Evolutionary conservation across 1,140 invertebrate genomes (phyloP).

Genomic region (Mizuhopecten yessoensis): DNA sequence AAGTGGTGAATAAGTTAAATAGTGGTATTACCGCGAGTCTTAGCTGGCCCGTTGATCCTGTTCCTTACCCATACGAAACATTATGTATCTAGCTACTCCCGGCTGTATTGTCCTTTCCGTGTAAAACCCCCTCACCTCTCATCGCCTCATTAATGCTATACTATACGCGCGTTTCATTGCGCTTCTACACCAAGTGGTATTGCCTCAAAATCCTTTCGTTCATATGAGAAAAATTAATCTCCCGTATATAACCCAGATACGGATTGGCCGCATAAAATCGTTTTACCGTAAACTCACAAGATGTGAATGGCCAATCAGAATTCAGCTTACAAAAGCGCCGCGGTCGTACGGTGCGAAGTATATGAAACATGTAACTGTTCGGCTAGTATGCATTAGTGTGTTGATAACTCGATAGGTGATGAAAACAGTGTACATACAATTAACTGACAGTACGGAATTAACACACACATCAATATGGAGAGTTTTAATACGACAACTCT

Average conservation of each 20-base stretch:
- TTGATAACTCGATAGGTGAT: neutral
- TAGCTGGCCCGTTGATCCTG: neutral
- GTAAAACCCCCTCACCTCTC: constrained; percentile 1
- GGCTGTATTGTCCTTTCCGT: neutral
- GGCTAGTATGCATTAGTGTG: neutral
- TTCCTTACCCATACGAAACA: too few species aligned
- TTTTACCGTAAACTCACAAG: constrained; percentile 26
- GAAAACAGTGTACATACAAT: neutral
- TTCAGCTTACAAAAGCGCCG: neutral
- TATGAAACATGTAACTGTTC: too few species aligned
- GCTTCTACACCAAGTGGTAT: too few species aligned
- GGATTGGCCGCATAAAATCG: constrained; percentile 37
- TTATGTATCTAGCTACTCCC: neutral
- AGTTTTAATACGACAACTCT: neutral
- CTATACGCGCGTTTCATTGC: neutral
- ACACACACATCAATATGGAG: neutral
- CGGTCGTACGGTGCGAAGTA: constrained; percentile 29
- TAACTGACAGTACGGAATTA: neutral
- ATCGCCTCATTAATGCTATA: constrained; percentile 7
- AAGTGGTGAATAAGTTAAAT: constrained; percentile 11
- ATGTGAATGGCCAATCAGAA: constrained; percentile 4
- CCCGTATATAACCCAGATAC: neutral
- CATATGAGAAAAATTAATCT: constrained; percentile 36
- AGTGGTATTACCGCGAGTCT: neutral
- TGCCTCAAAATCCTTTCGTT: constrained; percentile 25